These are phyloP conservation scores for Talpa occidentalis DNA, from an alignment of 2,113 vertebrate species.

Conservation along the genomic window DNA sequence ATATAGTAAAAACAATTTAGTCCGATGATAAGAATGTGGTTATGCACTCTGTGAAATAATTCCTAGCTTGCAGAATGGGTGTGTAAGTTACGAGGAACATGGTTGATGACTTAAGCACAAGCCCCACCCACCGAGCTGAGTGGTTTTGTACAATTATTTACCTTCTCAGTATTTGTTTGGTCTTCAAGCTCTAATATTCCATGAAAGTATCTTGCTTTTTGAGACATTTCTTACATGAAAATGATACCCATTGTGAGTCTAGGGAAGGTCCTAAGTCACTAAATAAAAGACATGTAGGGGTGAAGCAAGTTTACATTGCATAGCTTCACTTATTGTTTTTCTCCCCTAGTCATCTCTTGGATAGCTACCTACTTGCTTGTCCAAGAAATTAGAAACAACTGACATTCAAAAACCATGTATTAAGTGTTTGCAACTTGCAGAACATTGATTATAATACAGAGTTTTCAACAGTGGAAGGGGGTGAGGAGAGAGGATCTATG, in stretches of 20 bases:
- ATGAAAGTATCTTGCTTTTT: neutral
- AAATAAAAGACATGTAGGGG: neutral
- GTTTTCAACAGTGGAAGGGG: neutral
- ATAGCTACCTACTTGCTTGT: neutral
- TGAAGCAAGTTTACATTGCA: neutral
- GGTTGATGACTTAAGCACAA: neutral
- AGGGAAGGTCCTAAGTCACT: neutral
- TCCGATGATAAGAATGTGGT: neutral
- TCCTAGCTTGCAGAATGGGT: neutral
- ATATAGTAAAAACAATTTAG: neutral
- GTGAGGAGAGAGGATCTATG: neutral
- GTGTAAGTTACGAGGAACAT: fast-evolving
- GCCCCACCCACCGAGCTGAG: neutral
- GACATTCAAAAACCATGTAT: neutral
- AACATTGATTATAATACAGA: neutral
- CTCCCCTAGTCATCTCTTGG: neutral
- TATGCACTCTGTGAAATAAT: neutral
- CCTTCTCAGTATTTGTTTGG: neutral
- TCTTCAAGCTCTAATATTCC: neutral
- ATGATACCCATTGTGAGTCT: neutral
- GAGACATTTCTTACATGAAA: neutral
- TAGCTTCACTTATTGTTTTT: neutral
- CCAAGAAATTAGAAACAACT: slow-evolving; percentile 1
- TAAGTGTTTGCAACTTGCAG: neutral
- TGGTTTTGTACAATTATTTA: neutral